Evolutionary conservation across 30 jellyfish, hydroid and myxozoan genomes (phyloP).

Genomic region (Aurelia sp.): DNA sequence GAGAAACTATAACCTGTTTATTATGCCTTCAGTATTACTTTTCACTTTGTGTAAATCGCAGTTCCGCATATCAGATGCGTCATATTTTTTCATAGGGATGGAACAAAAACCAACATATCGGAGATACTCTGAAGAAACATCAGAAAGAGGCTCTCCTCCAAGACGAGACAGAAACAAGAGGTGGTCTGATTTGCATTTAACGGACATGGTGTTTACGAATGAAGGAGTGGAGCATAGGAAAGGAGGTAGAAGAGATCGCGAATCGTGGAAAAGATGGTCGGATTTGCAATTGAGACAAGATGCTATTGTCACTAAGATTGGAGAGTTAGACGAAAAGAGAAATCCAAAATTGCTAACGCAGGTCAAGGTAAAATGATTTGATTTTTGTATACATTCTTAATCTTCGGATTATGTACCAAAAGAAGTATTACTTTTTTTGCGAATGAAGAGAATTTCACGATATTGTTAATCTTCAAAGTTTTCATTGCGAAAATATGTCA

Average conservation of each 20-base stretch:
- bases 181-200: constrained; percentile 68
- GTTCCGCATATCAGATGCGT: too few relatives aligned
- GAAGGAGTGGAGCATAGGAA: constrained; percentile 62
- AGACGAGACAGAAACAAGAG: constrained; percentile 38
- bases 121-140: constrained; percentile 69
- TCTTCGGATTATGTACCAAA: too few relatives aligned
- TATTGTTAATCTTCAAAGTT: too few relatives aligned
- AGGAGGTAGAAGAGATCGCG: constrained; percentile 48
- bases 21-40: too few relatives aligned
- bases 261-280: constrained; percentile 95
- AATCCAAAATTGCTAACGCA: constrained; percentile 61
- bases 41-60: too few relatives aligned
- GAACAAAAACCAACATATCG: constrained; percentile 47
- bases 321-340: constrained; percentile 67
- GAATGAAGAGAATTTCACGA: too few relatives aligned
- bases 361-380: constrained; percentile 47
- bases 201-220: constrained; percentile 67
- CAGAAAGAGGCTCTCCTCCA: not conserved
- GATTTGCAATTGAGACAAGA: constrained; percentile 90
- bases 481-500: too few relatives aligned
- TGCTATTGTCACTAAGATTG: constrained; percentile 33
- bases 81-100: constrained; percentile 18
- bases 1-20: too few relatives aligned
- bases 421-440: too few relatives aligned
- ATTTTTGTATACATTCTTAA: too few relatives aligned